Evolutionary conservation across 1,140 invertebrate species (phyloP), one percentile per base, ranked within the genome.

Genomic region (Euglossa dilemma): DNA sequence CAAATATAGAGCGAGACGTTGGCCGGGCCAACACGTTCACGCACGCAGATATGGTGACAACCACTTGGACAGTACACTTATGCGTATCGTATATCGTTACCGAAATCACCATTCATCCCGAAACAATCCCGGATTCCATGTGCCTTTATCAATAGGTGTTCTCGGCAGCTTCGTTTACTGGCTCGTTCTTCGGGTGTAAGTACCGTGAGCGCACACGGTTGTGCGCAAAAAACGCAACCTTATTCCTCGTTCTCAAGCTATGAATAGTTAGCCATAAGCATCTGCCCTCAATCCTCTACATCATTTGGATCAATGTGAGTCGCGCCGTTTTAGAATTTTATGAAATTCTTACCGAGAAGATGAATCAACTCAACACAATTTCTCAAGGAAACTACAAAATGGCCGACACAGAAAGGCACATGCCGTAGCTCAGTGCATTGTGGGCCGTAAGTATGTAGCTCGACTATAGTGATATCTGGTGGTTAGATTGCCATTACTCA

Each of bases 321-420:
- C 69, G 67, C 85, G 85, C 85, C 90, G 85, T 85, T 90, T 87
- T 80, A 87, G 78, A 90, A 87, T 89, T 90, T 88, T 81, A 80
- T 79, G 83, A 85, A 89, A 89, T 92, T 90, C 93, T 94, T 94
- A 94, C 93, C 93, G 91, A 94, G 92, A 90, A 92, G 92, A 93
- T 93, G 92, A 93, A 92, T 93, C 91, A 95, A 95, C 94, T 95
- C 94, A 94, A 95, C 94, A 95, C 95, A 95, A 95, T 95, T 95
- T 94, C 95, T 95, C 95, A 94, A 95, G 93, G 94, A 95, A 95
- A 95, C 95, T 95, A 95, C 95, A 96, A 96, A 96, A 96, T 96
- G 95, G 96, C 95, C 95, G 95, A 95, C 95, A 94, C 94, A 94
- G 94, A 94, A 94, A 95, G 95, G 95, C 95, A 96, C 95, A 96